Evolutionary conservation across 2,888 invertebrate genomes (phyloP).

Genomic region (Drosophila kuntzei): DNA sequence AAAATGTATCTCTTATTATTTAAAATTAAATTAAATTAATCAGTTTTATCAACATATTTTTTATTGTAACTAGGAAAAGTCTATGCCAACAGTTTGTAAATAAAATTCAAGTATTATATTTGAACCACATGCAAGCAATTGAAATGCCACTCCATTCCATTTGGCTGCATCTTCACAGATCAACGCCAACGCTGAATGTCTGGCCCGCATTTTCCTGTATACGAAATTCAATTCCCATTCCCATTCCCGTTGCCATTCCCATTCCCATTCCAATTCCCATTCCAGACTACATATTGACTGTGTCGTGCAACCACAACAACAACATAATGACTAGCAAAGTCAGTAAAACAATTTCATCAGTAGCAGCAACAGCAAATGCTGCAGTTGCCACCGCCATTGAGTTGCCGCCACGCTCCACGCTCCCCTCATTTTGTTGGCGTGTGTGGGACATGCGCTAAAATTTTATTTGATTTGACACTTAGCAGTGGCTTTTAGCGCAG

Average conservation of each 20-base stretch:
- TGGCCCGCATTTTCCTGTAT: slow-evolving; percentile 52
- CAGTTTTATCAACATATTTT: neutral
- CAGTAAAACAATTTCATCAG: slow-evolving; percentile 68
- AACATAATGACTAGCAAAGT: slow-evolving; percentile 57
- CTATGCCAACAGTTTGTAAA: neutral
- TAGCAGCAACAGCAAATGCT: neutral
- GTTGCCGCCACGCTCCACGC: slow-evolving; percentile 30
- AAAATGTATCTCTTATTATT: too few species aligned
- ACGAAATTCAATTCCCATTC: slow-evolving; percentile 39
- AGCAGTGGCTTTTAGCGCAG: slow-evolving; percentile 58
- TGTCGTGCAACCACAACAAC: slow-evolving; percentile 42
- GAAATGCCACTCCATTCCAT: slow-evolving; percentile 35
- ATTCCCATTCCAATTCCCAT: slow-evolving; percentile 21
- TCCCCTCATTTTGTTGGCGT: slow-evolving; percentile 57
- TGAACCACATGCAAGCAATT: slow-evolving; percentile 3
- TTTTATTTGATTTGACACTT: slow-evolving; percentile 78
- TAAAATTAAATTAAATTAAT: too few species aligned
- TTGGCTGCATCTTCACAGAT: slow-evolving; percentile 43
- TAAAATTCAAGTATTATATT: slow-evolving; percentile 1
- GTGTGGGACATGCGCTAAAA: slow-evolving; percentile 78
- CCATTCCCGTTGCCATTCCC: slow-evolving; percentile 6
- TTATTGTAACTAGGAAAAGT: slow-evolving; percentile 1
- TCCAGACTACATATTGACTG: slow-evolving; percentile 31
- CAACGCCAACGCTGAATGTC: slow-evolving; percentile 46
- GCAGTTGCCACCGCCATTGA: slow-evolving; percentile 5